phyloP scores from a whole-genome alignment of 2,888 invertebrate genomes.

The Ypsolopha scabrella region DNA sequence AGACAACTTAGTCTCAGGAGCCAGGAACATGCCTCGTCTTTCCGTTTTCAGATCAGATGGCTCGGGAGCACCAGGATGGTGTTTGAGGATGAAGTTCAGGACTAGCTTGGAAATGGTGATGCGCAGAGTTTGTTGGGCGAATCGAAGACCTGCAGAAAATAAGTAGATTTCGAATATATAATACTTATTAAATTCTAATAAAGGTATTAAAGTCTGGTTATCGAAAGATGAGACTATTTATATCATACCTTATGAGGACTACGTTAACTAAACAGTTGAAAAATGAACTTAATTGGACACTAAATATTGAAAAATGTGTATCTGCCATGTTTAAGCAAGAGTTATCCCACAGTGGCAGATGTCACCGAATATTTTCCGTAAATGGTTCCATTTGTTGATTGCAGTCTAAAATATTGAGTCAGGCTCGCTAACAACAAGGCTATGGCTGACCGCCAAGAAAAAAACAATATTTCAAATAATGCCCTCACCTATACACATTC shows the following conservation, averaged over 20 bases:
- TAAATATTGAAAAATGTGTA: too few species aligned
- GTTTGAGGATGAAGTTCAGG: not conserved
- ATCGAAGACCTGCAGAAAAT: constrained; percentile 5
- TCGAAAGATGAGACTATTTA: too few species aligned
- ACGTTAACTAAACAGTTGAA: too few species aligned
- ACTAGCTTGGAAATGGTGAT: not conserved
- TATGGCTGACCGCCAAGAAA: not conserved
- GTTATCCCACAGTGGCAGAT: too few species aligned
- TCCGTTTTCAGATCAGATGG: not conserved
- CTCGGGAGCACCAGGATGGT: not conserved
- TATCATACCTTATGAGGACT: too few species aligned
- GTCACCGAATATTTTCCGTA: not conserved
- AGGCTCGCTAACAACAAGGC: not conserved
- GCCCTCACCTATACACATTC: constrained; percentile 11
- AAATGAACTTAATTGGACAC: too few species aligned
- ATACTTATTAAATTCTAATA: too few species aligned
- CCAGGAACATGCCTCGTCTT: not conserved
- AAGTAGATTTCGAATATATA: not conserved
- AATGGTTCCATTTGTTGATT: not conserved
- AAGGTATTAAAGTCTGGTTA: too few species aligned
- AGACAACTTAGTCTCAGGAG: not conserved
- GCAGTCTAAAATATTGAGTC: not conserved
- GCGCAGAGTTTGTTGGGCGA: constrained; percentile 3
- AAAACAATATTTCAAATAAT: not conserved
- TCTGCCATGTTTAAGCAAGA: too few species aligned